phyloP scores from a whole-genome alignment of 30 jellyfish, hydroid and myxozoan genomes.

The Hydra vulgaris region DNA sequence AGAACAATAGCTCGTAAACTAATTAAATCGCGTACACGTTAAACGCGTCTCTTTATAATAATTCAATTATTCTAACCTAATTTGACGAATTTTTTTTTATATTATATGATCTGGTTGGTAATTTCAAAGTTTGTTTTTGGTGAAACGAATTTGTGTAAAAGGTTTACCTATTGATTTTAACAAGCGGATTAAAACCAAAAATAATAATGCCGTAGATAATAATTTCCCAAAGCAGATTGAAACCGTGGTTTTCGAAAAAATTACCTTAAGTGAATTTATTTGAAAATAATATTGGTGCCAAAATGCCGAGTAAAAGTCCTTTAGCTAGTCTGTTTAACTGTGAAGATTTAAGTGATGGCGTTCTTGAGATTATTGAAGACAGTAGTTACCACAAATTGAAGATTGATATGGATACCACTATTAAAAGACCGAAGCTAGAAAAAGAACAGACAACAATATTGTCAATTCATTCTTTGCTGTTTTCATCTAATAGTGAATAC shows the following conservation, averaged over 20 bases:
- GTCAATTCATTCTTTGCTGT: conserved; percentile 24
- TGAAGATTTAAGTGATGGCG: conserved; percentile 29
- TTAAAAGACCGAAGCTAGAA: not conserved
- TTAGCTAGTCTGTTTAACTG: conserved; percentile 29
- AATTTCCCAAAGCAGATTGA: too few species aligned
- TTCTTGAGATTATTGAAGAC: conserved; percentile 17
- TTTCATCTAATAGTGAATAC: conserved; percentile 36
- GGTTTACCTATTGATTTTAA: too few species aligned
- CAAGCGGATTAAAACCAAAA: too few species aligned
- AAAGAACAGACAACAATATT: conserved; percentile 5
- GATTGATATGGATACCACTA: not conserved
- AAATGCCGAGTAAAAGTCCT: not conserved
- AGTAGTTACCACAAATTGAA: not conserved
- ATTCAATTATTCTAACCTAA: not conserved
- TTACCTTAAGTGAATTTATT: too few species aligned
- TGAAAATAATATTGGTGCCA: not conserved
- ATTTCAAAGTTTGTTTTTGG: too few species aligned
- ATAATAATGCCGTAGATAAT: too few species aligned
- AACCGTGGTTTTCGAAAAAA: too few species aligned
- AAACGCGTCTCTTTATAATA: not conserved
- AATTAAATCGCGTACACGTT: not conserved
- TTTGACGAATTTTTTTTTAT: not conserved
- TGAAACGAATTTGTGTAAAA: too few species aligned
- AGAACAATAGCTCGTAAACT: too few species aligned
- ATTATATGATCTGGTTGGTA: too few species aligned